Evolutionary conservation across 2,888 invertebrate species (phyloP).

Genomic region (Oasisia sp.): DNA sequence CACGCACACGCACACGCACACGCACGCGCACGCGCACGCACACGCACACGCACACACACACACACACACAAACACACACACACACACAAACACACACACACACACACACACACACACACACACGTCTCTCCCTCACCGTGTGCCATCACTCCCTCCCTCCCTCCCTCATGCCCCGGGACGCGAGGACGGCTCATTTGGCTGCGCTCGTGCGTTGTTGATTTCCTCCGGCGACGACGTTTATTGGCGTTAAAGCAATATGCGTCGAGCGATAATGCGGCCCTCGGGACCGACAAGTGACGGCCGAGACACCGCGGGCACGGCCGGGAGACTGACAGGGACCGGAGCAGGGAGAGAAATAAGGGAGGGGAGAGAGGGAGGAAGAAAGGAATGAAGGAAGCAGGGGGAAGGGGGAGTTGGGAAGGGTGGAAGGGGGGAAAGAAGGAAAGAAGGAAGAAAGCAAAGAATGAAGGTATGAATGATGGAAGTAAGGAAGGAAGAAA

Average conservation of each 20-base stretch:
- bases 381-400: no score
- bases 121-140: not conserved
- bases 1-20: no score
- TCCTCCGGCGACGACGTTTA: constrained; percentile 13
- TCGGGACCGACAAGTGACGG: not conserved
- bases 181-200: not conserved
- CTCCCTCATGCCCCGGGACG: not conserved
- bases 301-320: not conserved
- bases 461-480: no score
- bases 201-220: not conserved
- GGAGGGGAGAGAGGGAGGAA: no score
- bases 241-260: constrained; percentile 17
- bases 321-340: not conserved
- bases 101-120: not conserved
- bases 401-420: no score
- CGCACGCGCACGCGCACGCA: no score
- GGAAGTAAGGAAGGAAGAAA: no score
- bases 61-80: no score
- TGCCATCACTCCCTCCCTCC: not conserved
- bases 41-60: no score
- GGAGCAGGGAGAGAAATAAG: not conserved
- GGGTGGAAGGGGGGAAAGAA: no score
- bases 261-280: not conserved
- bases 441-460: no score
- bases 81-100: not conserved